phyloP scores from a whole-genome alignment of 2,888 invertebrate genomes.

The Thysanoteuthis rhombus region DNA sequence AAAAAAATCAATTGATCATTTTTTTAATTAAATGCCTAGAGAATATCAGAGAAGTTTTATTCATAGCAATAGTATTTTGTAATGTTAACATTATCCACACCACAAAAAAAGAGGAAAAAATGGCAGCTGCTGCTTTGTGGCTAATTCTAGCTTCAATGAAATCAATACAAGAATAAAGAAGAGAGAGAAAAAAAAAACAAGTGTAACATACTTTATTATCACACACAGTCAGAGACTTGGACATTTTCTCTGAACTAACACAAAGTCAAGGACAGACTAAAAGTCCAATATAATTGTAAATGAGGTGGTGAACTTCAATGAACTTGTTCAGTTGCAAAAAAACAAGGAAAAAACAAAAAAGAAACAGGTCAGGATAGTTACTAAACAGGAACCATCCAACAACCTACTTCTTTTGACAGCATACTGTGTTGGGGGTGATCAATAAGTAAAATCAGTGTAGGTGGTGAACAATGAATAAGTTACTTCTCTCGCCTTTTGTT shows the following conservation, averaged over 20 bases:
- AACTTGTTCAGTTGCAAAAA: too few relatives aligned
- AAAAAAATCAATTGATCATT: not conserved
- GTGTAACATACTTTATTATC: not conserved
- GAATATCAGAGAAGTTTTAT: not conserved
- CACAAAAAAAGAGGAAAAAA: not conserved
- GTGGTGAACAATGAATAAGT: too few relatives aligned
- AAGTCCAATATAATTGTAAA: not conserved
- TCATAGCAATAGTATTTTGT: not conserved
- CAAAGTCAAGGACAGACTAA: not conserved
- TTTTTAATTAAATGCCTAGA: not conserved
- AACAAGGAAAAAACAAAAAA: too few relatives aligned
- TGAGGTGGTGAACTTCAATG: not conserved
- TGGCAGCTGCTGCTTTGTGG: not conserved
- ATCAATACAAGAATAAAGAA: not conserved
- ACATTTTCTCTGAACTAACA: not conserved
- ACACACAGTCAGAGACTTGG: not conserved
- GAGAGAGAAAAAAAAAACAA: not conserved
- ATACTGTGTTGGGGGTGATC: too few relatives aligned
- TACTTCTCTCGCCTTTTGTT: too few relatives aligned
- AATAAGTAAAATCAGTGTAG: too few relatives aligned
- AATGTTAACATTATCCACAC: not conserved
- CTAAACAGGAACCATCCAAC: too few relatives aligned
- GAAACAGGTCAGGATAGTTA: too few relatives aligned
- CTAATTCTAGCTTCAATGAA: not conserved
- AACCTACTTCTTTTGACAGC: too few relatives aligned